A percentile compares a stretch with the other conserved stretches of the same genome.
Conservation (phyloP, 1,140 invertebrate species). For the Agraylea sexmaculata region DNA sequence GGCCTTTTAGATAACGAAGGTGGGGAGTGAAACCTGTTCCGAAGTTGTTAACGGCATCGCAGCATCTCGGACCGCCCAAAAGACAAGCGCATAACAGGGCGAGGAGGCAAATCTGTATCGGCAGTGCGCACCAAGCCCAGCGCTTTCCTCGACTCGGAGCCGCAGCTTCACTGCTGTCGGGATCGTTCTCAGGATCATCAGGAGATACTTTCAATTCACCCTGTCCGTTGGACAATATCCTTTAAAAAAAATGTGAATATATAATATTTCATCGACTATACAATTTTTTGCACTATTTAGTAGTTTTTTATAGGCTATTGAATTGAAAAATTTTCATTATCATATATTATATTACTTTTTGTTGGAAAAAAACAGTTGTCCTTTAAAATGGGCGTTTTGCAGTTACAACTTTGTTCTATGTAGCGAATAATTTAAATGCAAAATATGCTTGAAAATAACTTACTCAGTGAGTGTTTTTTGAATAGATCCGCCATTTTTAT, state of each 20-base stretch:
- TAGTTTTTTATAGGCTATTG: no score
- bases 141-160: conserved; percentile 58
- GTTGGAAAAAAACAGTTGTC: no score
- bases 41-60: conserved; percentile 74
- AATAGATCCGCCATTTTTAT: no score
- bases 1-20: conserved; percentile 70
- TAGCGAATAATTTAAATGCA: no score
- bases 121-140: conserved; percentile 61
- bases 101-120: conserved; percentile 71
- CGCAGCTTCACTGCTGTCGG: conserved; percentile 38
- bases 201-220: conserved; percentile 9
- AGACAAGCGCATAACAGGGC: conserved; percentile 71
- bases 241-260: conserved; percentile 1
- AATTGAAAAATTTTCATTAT: no score
- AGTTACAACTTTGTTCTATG: no score
- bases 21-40: conserved; percentile 72
- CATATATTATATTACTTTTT: no score
- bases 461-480: conserved; percentile 3
- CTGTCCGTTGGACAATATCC: conserved; percentile 18
- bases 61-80: conserved; percentile 68
- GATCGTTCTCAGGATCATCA: conserved; percentile 27
- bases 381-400: no score
- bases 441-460: conserved; percentile 7
- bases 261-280: no score
- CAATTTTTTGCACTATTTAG: no score